phyloP scores from a whole-genome alignment of 2,888 invertebrate genomes.

The Hetaerina titia region DNA sequence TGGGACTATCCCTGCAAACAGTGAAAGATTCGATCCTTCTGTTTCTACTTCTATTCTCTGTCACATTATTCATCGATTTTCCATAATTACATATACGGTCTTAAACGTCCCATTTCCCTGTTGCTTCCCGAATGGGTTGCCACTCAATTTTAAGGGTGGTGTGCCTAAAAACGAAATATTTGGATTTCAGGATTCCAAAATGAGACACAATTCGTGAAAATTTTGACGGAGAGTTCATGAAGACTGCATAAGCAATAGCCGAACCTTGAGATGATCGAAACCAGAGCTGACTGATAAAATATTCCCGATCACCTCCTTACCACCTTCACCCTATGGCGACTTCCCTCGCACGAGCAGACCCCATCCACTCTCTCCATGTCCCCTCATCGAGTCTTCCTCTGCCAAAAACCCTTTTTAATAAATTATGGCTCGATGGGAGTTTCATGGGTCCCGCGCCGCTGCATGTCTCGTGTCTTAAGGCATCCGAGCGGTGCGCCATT shows the following conservation, averaged over 20 bases:
- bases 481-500: constrained; percentile 50
- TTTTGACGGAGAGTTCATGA: neutral
- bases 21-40: no score
- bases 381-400: neutral
- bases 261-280: neutral
- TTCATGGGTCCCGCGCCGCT: constrained; percentile 30
- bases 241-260: neutral
- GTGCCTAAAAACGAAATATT: no score
- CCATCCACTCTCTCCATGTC: neutral
- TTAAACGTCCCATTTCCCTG: no score
- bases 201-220: neutral
- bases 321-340: neutral
- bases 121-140: no score
- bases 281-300: neutral
- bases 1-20: no score
- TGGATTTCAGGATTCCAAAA: neutral
- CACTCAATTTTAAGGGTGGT: no score
- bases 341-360: neutral
- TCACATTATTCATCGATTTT: no score
- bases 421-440: constrained; percentile 57
- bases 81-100: no score
- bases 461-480: constrained; percentile 33
- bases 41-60: no score
- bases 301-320: neutral
- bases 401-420: constrained; percentile 52